Evolutionary conservation across 2,888 invertebrate genomes (phyloP).

Genomic region (Diogma glabrata): DNA sequence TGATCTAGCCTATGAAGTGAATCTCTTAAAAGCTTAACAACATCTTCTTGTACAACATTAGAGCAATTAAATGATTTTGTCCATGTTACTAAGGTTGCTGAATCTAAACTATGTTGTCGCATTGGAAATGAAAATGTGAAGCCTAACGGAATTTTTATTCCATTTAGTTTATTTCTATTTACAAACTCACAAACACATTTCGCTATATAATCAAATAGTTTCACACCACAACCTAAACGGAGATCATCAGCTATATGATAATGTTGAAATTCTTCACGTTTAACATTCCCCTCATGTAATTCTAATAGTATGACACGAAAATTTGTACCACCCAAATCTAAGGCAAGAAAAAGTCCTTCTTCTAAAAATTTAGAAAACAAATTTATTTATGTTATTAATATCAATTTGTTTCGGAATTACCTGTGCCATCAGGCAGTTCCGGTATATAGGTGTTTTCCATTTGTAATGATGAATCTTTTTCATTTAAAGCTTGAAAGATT

Average conservation of each 20-base stretch:
- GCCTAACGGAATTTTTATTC: constrained; percentile 51
- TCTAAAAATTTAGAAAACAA: constrained; percentile 34
- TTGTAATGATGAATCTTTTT: constrained; percentile 52
- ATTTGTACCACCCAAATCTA: constrained; percentile 75
- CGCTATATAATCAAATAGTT: constrained; percentile 64
- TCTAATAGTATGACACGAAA: constrained; percentile 60
- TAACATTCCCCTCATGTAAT: constrained; percentile 42
- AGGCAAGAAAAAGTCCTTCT: constrained; percentile 59
- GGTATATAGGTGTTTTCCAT: constrained; percentile 71
- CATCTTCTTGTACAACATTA: constrained; percentile 55
- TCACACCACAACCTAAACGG: constrained; percentile 48
- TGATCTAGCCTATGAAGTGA: constrained; percentile 46
- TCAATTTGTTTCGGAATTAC: constrained; percentile 29
- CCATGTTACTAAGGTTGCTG: constrained; percentile 69
- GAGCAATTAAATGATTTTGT: constrained; percentile 71
- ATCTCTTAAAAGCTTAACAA: constrained; percentile 53
- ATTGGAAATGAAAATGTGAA: constrained; percentile 82
- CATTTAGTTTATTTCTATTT: constrained; percentile 44
- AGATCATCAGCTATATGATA: constrained; percentile 49
- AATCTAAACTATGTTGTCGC: constrained; percentile 58
- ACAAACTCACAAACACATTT: constrained; percentile 62
- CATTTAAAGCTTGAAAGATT: constrained; percentile 49
- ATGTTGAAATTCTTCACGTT: constrained; percentile 49
- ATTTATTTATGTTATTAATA: constrained; percentile 1
- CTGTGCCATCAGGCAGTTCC: constrained; percentile 57